phyloP scores from a whole-genome alignment of 2,888 invertebrate species.

The Scaptomyza reducta region DNA sequence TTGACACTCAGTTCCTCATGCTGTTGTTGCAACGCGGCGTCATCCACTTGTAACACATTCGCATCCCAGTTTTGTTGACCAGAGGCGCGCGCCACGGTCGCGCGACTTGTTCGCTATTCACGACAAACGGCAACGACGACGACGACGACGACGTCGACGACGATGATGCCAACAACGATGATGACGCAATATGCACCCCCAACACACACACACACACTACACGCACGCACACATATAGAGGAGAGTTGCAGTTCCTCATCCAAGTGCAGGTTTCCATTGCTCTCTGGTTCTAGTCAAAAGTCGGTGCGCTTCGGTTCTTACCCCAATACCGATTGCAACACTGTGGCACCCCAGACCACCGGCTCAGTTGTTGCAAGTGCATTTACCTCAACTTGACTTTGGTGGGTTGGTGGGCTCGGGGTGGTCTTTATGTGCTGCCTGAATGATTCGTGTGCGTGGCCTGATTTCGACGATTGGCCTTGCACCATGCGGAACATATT shows the following conservation, averaged over 20 bases:
- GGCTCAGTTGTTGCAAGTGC: slow-evolving; percentile 49
- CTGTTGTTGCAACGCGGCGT: slow-evolving; percentile 46
- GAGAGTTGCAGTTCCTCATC: slow-evolving; percentile 45
- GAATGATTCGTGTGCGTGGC: slow-evolving; percentile 70
- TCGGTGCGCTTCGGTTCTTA: slow-evolving; percentile 59
- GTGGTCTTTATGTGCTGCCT: slow-evolving; percentile 23
- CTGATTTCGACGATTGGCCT: slow-evolving; percentile 76
- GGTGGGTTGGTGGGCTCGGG: neutral
- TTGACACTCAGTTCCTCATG: slow-evolving; percentile 23
- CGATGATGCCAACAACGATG: slow-evolving; percentile 43
- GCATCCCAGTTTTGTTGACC: slow-evolving; percentile 48
- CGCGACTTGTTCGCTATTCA: slow-evolving; percentile 59
- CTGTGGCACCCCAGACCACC: slow-evolving; percentile 2
- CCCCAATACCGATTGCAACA: slow-evolving; percentile 54
- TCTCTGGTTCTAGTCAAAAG: slow-evolving; percentile 39
- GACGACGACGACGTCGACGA: slow-evolving; percentile 5
- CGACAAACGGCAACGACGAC: slow-evolving; percentile 23
- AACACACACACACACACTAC: slow-evolving; percentile 14
- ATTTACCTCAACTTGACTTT: slow-evolving; percentile 59
- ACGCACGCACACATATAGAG: slow-evolving; percentile 8
- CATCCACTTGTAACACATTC: slow-evolving; percentile 76
- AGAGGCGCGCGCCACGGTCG: slow-evolving; percentile 55
- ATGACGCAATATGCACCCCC: slow-evolving; percentile 67
- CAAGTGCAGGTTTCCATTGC: slow-evolving; percentile 17
- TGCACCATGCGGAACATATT: slow-evolving; percentile 57